Evolutionary conservation across 2,797 vertebrate genomes (phyloP).

Genomic region (Lerista edwardsae): DNA sequence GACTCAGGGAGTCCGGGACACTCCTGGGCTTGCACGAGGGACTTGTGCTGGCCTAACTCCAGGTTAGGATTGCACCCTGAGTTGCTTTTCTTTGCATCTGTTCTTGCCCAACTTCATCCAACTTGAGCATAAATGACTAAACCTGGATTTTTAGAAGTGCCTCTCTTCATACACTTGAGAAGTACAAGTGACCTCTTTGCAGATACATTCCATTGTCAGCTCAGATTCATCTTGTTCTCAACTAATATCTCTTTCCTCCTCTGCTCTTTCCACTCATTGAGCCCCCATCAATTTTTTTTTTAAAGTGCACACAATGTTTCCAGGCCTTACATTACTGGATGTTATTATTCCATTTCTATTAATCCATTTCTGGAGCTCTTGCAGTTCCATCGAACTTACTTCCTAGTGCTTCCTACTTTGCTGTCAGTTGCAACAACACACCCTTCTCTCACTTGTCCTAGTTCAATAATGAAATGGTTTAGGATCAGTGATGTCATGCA

Average conservation of each 20-base stretch:
- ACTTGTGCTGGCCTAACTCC: too few species aligned
- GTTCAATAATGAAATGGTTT: background rate
- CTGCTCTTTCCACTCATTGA: background rate
- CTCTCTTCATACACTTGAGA: conserved; percentile 9
- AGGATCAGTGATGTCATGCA: too few species aligned
- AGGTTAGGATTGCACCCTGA: too few species aligned
- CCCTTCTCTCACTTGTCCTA: too few species aligned
- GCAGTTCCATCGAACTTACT: background rate
- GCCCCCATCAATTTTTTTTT: background rate
- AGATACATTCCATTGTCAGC: conserved; percentile 11
- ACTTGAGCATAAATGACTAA: background rate
- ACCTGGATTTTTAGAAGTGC: conserved; percentile 4
- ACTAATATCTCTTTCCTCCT: background rate
- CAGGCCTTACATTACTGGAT: background rate
- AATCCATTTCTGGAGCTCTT: background rate
- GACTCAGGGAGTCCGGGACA: too few species aligned
- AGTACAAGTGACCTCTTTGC: conserved; percentile 16
- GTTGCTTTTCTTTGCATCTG: background rate
- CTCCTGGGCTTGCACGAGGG: too few species aligned
- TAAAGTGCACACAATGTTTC: background rate
- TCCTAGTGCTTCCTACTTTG: background rate
- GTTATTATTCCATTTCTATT: conserved; percentile 2
- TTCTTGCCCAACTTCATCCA: conserved; percentile 1
- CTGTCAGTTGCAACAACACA: background rate
- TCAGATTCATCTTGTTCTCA: background rate